Evolutionary conservation across 2,113 vertebrate genomes (phyloP).

Genomic region (Eolophus roseicapilla): DNA sequence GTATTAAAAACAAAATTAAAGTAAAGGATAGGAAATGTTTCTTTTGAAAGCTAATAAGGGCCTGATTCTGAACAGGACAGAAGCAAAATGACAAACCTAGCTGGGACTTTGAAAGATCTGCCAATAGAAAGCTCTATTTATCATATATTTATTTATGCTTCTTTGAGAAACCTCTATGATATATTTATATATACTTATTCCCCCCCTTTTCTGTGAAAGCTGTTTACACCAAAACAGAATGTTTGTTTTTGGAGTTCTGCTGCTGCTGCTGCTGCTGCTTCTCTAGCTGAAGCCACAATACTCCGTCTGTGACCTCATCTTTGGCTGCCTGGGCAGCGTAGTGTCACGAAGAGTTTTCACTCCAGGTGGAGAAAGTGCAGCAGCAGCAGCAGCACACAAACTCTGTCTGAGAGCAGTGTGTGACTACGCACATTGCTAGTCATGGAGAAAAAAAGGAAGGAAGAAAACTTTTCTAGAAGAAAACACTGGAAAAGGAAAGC

Average conservation of each 20-base stretch:
- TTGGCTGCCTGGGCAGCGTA: background rate
- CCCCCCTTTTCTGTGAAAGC: background rate
- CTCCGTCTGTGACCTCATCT: background rate
- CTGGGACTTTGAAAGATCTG: background rate
- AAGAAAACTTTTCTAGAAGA: background rate
- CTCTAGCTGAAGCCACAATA: slow-evolving; percentile 28
- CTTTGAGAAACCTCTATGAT: background rate
- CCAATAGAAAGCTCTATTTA: background rate
- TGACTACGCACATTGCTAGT: background rate
- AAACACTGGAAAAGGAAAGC: background rate
- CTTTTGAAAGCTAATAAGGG: background rate
- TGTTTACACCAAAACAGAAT: slow-evolving; percentile 21
- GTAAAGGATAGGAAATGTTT: background rate
- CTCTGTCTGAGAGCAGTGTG: background rate
- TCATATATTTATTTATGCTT: background rate
- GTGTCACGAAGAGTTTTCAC: background rate
- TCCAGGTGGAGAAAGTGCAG: background rate
- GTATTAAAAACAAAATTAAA: background rate
- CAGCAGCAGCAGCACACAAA: background rate
- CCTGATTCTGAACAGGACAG: background rate
- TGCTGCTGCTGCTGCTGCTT: background rate
- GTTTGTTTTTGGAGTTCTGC: slow-evolving; percentile 19
- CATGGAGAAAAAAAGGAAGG: background rate
- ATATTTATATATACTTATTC: background rate
- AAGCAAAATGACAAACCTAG: background rate